Percentiles rank a stretch among this genome's conserved stretches.
Evolutionary conservation across 2,888 invertebrate species (phyloP).

Genomic region (Calliopum simillimum): DNA sequence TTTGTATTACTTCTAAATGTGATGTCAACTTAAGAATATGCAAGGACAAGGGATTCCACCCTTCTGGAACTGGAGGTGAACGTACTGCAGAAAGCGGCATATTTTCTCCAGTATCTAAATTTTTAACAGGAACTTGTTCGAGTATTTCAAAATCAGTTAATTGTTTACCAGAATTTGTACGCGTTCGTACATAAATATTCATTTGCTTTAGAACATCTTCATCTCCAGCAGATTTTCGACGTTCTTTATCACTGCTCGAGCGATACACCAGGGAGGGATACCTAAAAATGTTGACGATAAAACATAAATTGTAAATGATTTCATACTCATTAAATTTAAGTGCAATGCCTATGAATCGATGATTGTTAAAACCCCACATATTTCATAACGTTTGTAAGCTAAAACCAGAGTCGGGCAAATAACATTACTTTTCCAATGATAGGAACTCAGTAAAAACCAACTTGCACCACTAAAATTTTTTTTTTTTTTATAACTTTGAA

Average conservation of each 20-base stretch:
- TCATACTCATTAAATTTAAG: too few relatives aligned
- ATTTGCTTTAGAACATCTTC: constrained; percentile 78
- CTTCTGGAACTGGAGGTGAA: constrained; percentile 74
- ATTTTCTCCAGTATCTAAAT: constrained; percentile 86
- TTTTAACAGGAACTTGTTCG: constrained; percentile 88
- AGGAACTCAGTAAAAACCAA: too few relatives aligned
- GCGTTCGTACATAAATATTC: constrained; percentile 80
- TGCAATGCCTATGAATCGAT: too few relatives aligned
- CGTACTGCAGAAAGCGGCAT: constrained; percentile 91
- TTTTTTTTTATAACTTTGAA: too few relatives aligned
- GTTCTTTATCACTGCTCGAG: constrained; percentile 68
- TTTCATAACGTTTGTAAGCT: too few relatives aligned
- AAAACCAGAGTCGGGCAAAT: constrained; percentile 20
- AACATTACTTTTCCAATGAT: too few relatives aligned
- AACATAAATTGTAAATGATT: too few relatives aligned
- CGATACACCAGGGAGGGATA: constrained; percentile 63
- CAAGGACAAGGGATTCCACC: constrained; percentile 93
- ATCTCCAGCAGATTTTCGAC: constrained; percentile 87
- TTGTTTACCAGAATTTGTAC: constrained; percentile 88
- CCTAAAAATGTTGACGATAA: constrained; percentile 43
- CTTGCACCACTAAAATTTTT: too few relatives aligned
- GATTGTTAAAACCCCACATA: too few relatives aligned
- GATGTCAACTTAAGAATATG: constrained; percentile 95
- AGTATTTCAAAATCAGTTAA: constrained; percentile 93
- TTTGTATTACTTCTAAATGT: constrained; percentile 81